These are phyloP conservation scores for Coleophora flavipennella DNA, from an alignment of 2,888 invertebrate genomes.

Conservation along the genomic window DNA sequence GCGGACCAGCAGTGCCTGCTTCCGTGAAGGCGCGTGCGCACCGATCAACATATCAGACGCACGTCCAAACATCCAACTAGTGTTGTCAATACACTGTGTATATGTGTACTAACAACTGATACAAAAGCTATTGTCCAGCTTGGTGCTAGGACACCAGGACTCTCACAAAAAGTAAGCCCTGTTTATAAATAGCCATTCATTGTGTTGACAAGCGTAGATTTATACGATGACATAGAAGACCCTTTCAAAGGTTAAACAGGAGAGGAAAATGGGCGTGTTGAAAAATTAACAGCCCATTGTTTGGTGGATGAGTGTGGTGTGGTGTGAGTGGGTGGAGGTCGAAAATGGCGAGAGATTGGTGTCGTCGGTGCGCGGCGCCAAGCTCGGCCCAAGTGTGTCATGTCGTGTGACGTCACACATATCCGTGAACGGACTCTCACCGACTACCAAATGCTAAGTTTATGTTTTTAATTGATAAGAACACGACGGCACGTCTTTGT, in stretches of 20 bases:
- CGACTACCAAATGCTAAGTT: constrained; percentile 45
- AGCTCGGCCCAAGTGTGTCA: constrained; percentile 5
- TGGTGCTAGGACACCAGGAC: too few species aligned
- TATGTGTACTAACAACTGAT: background rate
- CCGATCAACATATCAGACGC: constrained; percentile 28
- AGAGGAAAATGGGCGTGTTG: background rate
- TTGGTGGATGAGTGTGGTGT: background rate
- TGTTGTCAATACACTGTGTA: constrained; percentile 1
- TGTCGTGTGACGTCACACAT: constrained; percentile 27
- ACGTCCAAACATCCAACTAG: constrained; percentile 6
- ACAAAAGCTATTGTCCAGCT: too few species aligned
- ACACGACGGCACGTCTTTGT: too few species aligned
- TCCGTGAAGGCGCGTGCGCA: constrained; percentile 60
- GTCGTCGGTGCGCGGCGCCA: constrained; percentile 24
- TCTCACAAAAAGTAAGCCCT: too few species aligned
- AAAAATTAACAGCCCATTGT: background rate
- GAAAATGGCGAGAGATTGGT: background rate
- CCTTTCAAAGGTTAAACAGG: background rate
- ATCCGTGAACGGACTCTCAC: constrained; percentile 33
- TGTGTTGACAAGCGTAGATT: too few species aligned
- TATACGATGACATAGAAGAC: too few species aligned
- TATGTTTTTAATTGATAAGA: constrained; percentile 32
- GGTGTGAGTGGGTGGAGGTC: background rate
- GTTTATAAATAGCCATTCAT: too few species aligned
- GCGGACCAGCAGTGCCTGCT: constrained; percentile 35